Evolutionary conservation across 2,113 vertebrate genomes (phyloP), one percentile per base, ranked within the genome.

Genomic region (Eudorcas thomsonii): DNA sequence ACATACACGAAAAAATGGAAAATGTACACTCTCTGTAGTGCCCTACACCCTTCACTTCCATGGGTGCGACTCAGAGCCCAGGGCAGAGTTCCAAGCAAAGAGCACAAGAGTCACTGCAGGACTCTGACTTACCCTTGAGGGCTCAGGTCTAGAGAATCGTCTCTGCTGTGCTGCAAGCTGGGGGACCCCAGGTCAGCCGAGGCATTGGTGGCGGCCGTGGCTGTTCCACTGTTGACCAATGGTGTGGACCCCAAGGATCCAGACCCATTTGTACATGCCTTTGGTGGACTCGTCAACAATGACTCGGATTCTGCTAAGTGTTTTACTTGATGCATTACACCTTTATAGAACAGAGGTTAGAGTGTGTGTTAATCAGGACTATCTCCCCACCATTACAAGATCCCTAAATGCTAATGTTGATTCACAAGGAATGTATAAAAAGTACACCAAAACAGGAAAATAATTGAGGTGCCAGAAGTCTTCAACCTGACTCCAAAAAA

Each of bases 281-380:
- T 99, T 0, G 99, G 99, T 52, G 99, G 99, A 98, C 99, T 99
- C 17, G 99, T 99, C 48, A 99, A 98, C 98, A 99, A 99, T 97
- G 99, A 99, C 97, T 99, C 99, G 0, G 99, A 99, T 97, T 99
- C 99, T 1, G 99, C 99, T 96, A 99, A 98, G 98, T 99, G 99
- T 97, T 99, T 99, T 62, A 99, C 99, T 98, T 99, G 99, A 98
- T 99, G 99, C 99, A 99, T 99, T 93, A 99, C 99, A 98, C 99
- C 99, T 99, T 98, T 1, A 57, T 21, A 84, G 17, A 96, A 91
- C 1, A 97, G n/a, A 98, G 95, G 94, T 14, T 10, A 54, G 93
- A 94, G 36, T 67, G 17, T 30, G 25, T 80, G 80, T 98, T 93
- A 94, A 82, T 94, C 39, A 92, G 43, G 50, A 88, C 52, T 1